phyloP scores from a whole-genome alignment of 2,797 vertebrate genomes.

The Rhynchotus rufescens region DNA sequence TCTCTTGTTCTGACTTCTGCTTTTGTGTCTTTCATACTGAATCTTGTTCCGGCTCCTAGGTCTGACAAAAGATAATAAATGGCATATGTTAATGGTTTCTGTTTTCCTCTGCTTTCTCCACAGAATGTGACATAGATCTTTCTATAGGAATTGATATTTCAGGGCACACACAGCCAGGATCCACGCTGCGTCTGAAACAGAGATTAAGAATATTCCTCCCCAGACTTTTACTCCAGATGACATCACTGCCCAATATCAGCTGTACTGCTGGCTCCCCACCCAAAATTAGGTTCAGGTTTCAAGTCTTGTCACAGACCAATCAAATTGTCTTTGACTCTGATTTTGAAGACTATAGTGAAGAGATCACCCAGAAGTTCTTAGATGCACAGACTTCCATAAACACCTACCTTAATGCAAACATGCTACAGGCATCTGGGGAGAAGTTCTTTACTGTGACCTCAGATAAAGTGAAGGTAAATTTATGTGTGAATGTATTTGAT shows the following conservation, averaged over 20 bases:
- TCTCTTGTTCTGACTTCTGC: not conserved
- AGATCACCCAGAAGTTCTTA: constrained; percentile 82
- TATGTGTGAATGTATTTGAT: not conserved
- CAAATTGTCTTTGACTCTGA: constrained; percentile 73
- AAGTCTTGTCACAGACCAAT: constrained; percentile 69
- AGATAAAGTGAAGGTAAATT: constrained; percentile 86
- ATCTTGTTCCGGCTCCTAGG: not conserved
- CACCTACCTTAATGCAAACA: constrained; percentile 78
- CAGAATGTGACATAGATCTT: constrained; percentile 86
- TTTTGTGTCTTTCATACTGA: not conserved
- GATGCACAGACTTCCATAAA: constrained; percentile 21
- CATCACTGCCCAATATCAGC: constrained; percentile 79
- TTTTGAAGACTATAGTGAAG: constrained; percentile 80
- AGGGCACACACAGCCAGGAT: not conserved
- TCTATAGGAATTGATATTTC: constrained; percentile 88
- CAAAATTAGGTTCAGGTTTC: constrained; percentile 76
- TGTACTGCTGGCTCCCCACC: constrained; percentile 58
- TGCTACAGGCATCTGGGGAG: constrained; percentile 81
- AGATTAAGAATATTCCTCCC: constrained; percentile 81
- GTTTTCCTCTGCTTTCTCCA: constrained; percentile 5
- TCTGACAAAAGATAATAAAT: not conserved
- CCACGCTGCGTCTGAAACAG: constrained; percentile 71
- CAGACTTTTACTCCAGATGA: constrained; percentile 76
- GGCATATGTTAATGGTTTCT: not conserved
- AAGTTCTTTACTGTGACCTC: constrained; percentile 72